These are phyloP conservation scores for Numenius phaeopus DNA, from an alignment of 2,797 vertebrate species.

Conservation along the genomic window DNA sequence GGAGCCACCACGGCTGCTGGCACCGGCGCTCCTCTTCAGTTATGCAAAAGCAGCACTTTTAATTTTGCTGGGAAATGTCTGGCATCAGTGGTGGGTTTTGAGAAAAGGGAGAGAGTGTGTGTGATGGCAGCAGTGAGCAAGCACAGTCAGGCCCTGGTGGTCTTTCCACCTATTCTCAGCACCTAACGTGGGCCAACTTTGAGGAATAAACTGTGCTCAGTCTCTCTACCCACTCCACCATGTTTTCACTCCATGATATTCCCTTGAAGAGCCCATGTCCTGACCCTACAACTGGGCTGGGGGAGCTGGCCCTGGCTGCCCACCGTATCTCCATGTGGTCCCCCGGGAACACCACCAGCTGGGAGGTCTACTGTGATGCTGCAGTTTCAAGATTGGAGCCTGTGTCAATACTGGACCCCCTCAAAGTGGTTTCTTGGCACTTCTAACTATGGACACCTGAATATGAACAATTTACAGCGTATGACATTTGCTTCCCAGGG, in stretches of 20 bases:
- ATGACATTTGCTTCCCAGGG: background rate
- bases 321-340: fast-evolving
- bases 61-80: background rate
- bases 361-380: background rate
- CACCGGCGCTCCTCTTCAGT: fast-evolving
- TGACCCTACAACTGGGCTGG: background rate
- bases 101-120: background rate
- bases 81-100: fast-evolving
- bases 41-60: background rate
- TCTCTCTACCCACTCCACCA: background rate
- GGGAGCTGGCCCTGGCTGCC: background rate
- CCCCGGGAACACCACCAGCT: fast-evolving
- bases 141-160: background rate
- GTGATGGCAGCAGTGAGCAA: background rate
- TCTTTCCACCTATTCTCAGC: background rate
- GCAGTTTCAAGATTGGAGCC: background rate
- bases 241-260: fast-evolving
- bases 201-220: background rate
- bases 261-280: background rate
- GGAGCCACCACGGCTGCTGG: background rate
- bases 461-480: background rate
- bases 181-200: fast-evolving
- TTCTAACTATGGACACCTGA: background rate
- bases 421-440: background rate
- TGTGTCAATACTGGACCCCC: background rate